Evolutionary conservation across 2,113 vertebrate genomes (phyloP).

Genomic region (Scomber colias): DNA sequence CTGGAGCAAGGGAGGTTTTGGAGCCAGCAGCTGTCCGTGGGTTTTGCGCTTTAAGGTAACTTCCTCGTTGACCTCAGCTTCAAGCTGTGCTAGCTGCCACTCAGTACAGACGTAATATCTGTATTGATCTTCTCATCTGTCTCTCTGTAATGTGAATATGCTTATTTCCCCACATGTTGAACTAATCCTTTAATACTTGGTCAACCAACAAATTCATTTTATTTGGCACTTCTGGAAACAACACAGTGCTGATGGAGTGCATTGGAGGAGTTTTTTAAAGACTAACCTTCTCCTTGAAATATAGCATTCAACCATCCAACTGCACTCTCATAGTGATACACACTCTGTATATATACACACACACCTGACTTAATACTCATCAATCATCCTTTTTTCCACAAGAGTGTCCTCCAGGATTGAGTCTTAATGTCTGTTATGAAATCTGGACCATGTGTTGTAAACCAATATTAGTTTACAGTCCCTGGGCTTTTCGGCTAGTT

Average conservation of each 20-base stretch:
- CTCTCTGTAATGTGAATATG: neutral
- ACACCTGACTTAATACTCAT: conserved; percentile 68
- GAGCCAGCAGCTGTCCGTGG: too few relatives aligned
- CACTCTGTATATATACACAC: conserved; percentile 27
- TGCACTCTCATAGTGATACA: conserved; percentile 10
- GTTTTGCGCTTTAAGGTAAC: too few relatives aligned
- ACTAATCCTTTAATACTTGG: neutral
- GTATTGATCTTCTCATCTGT: neutral
- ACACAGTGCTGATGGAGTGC: neutral
- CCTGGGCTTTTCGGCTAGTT: conserved; percentile 74
- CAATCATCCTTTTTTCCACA: conserved; percentile 79
- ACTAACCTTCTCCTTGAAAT: conserved; percentile 21
- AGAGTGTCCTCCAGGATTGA: conserved; percentile 71
- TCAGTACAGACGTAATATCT: neutral
- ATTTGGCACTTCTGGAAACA: conserved; percentile 12
- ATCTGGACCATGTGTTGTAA: conserved; percentile 76
- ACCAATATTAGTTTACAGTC: conserved; percentile 81
- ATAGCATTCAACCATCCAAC: conserved; percentile 11
- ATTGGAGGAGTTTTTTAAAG: conserved; percentile 21
- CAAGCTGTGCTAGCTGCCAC: too few relatives aligned
- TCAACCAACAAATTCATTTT: neutral
- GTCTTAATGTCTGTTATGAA: conserved; percentile 79
- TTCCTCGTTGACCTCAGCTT: too few relatives aligned
- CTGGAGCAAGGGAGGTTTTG: too few relatives aligned
- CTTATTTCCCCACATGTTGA: too few relatives aligned